A percentile compares a stretch with the other conserved stretches of the same genome.
Evolutionary conservation across 1,140 invertebrate species (phyloP).

Genomic region (Cyclargus thomasi): DNA sequence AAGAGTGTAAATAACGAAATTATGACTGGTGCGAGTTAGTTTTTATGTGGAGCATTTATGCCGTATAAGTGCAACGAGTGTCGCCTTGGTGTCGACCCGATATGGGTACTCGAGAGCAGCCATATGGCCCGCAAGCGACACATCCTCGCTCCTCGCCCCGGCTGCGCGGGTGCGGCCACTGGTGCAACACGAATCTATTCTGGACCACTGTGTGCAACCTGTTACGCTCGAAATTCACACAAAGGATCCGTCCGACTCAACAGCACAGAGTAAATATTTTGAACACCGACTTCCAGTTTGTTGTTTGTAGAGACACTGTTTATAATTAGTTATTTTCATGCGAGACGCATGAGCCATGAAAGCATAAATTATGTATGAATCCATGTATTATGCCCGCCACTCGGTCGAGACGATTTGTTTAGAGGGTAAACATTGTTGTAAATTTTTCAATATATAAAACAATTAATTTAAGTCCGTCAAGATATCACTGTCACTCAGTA

Average conservation of each 20-base stretch:
- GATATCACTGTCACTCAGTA: neutral
- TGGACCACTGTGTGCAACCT: slow-evolving; percentile 31
- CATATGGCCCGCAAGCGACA: slow-evolving; percentile 64
- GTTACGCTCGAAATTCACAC: slow-evolving; percentile 19
- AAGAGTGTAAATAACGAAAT: slow-evolving; percentile 46
- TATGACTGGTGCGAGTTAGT: slow-evolving; percentile 37
- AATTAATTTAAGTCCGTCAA: neutral
- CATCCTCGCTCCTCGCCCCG: slow-evolving; percentile 54
- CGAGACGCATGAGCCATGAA: slow-evolving; percentile 24
- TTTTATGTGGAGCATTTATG: slow-evolving; percentile 62
- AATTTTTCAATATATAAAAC: slow-evolving; percentile 19
- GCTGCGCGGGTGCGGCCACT: slow-evolving; percentile 37
- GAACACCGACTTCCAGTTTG: neutral
- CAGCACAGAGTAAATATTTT: slow-evolving; percentile 1
- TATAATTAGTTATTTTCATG: slow-evolving; percentile 19
- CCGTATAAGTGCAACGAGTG: slow-evolving; percentile 74
- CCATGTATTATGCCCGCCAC: slow-evolving; percentile 24
- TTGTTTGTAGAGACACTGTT: slow-evolving; percentile 19
- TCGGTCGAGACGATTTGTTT: slow-evolving; percentile 19
- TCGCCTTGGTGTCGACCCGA: slow-evolving; percentile 67
- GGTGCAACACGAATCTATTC: slow-evolving; percentile 40
- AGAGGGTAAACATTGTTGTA: neutral
- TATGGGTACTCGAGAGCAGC: slow-evolving; percentile 58
- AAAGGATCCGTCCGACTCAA: neutral
- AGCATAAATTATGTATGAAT: slow-evolving; percentile 27